phyloP scores from a whole-genome alignment of 2,113 vertebrate species.

The Takifugu bimaculatus region DNA sequence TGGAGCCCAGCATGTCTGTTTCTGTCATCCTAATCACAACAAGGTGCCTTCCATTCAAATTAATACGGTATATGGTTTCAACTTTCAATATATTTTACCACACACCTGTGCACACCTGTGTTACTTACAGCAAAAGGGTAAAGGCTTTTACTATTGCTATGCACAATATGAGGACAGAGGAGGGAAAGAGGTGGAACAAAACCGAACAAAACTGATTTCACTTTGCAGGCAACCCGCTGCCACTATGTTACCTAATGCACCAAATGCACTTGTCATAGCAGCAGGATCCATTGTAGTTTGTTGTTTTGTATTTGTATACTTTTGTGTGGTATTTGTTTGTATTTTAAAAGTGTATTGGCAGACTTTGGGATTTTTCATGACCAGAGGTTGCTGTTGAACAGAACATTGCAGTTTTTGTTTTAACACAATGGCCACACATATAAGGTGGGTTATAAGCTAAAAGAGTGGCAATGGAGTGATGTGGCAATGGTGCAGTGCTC shows the following conservation, averaged over 20 bases:
- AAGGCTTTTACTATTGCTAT: slow-evolving; percentile 62
- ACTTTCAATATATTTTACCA: slow-evolving; percentile 69
- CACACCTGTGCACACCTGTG: slow-evolving; percentile 67
- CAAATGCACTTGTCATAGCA: neutral
- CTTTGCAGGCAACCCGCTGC: slow-evolving; percentile 54
- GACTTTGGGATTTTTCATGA: slow-evolving; percentile 42
- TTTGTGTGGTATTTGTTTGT: slow-evolving; percentile 22
- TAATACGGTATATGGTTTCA: slow-evolving; percentile 77
- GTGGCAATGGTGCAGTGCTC: neutral
- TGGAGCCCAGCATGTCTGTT: slow-evolving; percentile 14
- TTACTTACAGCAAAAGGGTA: slow-evolving; percentile 65
- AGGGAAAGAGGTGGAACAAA: slow-evolving; percentile 42
- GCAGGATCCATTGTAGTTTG: slow-evolving; percentile 34
- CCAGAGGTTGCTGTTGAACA: slow-evolving; percentile 22
- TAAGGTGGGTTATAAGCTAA: neutral
- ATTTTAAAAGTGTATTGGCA: slow-evolving; percentile 18
- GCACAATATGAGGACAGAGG: slow-evolving; percentile 55
- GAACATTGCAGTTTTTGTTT: neutral
- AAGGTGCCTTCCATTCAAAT: slow-evolving; percentile 74
- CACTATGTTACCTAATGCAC: no score
- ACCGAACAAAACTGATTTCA: slow-evolving; percentile 63
- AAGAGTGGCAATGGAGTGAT: neutral
- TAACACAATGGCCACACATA: neutral
- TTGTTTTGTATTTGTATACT: slow-evolving; percentile 5
- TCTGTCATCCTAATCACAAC: slow-evolving; percentile 75